These are phyloP conservation scores for Struthidea cinerea DNA, from an alignment of 2,113 vertebrate genomes.

Conservation along the genomic window DNA sequence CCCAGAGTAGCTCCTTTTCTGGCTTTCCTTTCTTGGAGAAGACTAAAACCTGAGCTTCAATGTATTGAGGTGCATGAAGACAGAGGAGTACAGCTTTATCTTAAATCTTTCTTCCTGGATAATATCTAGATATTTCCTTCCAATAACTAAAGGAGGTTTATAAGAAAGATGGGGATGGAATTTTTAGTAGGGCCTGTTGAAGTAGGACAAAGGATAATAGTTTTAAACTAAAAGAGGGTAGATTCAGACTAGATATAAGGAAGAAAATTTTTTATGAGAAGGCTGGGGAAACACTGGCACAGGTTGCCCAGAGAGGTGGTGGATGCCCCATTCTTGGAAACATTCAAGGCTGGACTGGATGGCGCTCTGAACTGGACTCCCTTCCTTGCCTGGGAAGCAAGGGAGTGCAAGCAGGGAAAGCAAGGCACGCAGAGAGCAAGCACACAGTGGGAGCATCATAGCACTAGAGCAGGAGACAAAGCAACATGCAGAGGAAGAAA, in stretches of 20 bases:
- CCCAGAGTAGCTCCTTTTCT: neutral
- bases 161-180: neutral
- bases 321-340: neutral
- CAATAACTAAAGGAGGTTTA: neutral
- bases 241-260: neutral
- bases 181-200: neutral
- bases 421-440: neutral
- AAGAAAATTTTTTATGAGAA: neutral
- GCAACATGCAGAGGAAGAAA: neutral
- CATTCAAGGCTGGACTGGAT: neutral
- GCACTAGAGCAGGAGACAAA: neutral
- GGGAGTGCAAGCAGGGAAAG: neutral
- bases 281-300: neutral
- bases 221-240: neutral
- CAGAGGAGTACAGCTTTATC: neutral
- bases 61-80: neutral
- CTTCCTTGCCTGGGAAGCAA: neutral
- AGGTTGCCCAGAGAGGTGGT: neutral
- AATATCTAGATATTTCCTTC: neutral
- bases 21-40: neutral
- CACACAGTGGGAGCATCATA: accelerated
- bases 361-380: neutral
- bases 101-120: neutral
- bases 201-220: neutral
- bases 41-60: neutral